Evolutionary conservation across 2,797 vertebrate species (phyloP).

Genomic region (Notoglanidium macrostoma): DNA sequence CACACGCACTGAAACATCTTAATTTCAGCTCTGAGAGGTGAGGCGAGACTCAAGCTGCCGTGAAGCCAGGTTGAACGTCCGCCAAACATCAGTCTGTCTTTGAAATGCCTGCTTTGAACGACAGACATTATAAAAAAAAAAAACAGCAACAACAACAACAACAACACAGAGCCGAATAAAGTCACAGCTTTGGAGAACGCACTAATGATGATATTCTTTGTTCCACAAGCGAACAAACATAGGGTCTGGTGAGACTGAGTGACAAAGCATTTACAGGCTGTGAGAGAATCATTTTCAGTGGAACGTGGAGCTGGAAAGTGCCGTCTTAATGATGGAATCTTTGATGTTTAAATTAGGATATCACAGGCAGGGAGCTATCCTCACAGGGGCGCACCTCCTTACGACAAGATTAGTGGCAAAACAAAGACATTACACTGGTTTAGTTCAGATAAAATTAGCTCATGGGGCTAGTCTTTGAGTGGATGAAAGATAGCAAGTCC

Average conservation of each 20-base stretch:
- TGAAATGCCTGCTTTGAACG: constrained; percentile 56
- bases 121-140: constrained; percentile 59
- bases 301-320: constrained; percentile 69
- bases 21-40: constrained; percentile 1
- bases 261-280: constrained; percentile 71
- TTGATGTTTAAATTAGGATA: constrained; percentile 83
- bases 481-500: neutral
- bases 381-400: constrained; percentile 75
- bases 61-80: constrained; percentile 1
- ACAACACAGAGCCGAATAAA: constrained; percentile 59
- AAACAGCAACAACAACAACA: constrained; percentile 45
- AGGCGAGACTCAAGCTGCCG: neutral
- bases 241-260: constrained; percentile 70
- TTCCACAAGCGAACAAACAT: constrained; percentile 74
- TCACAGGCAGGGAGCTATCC: constrained; percentile 73
- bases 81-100: constrained; percentile 16
- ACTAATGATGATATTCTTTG: constrained; percentile 73
- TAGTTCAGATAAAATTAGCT: constrained; percentile 64
- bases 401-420: constrained; percentile 77
- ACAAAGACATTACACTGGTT: constrained; percentile 75
- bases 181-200: constrained; percentile 57
- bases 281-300: constrained; percentile 72
- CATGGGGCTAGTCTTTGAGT: constrained; percentile 18
- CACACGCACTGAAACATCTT: neutral
- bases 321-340: constrained; percentile 75